Base-by-base conservation (phyloP, 2,888 invertebrate genomes). In the Tricholauxania praeusta region DNA sequence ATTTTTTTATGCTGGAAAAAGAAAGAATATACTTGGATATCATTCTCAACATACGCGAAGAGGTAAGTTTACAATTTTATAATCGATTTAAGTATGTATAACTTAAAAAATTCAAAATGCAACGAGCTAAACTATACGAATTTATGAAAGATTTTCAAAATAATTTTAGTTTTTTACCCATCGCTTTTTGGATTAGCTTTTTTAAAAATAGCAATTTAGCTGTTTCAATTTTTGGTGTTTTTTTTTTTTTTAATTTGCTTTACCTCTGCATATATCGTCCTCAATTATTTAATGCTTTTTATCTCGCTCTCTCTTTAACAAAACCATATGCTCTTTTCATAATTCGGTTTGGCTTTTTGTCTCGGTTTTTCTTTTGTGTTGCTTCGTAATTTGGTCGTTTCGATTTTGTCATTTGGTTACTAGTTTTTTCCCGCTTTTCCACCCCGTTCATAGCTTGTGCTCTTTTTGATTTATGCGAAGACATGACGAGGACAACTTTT, bases 371-470 rank as follows among this genome's bases (percentile, higher is more conserved):
- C 39, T 51, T 53, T 32, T 32, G 32, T 66, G 14, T 65, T 65
- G 15, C 28, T 17, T 51, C 15, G 15, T 65, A 15, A 12, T 22
- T 28, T 28, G 28, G 28, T 32, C 6, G 14, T 22, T 52, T 66
- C 15, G 15, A 53, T 53, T 65, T 15, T 28, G 28, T 28, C 22
- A 15, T 49, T 39, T 7, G 7, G 39, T 15, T 22, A 66, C 52
- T 66, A 66, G 66, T 53, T 66, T 66, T 10, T 52, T n/a, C 32
- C 66, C 32, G 51, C 51, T 65, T 53, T 28, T 52, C 66, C 66
- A 8, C 66, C 66, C 66, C 66, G 66, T 66, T 28, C 8, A 53
- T 66, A 66, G n/a, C 5, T 66, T n/a, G 15, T 10, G 51, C 66
- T 66, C 66, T 66, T 66, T 66, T 52, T 66, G 66, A 17, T 52